Conservation (phyloP, 2,888 invertebrate genomes). For the Drosophila nr. perissopoda region DNA sequence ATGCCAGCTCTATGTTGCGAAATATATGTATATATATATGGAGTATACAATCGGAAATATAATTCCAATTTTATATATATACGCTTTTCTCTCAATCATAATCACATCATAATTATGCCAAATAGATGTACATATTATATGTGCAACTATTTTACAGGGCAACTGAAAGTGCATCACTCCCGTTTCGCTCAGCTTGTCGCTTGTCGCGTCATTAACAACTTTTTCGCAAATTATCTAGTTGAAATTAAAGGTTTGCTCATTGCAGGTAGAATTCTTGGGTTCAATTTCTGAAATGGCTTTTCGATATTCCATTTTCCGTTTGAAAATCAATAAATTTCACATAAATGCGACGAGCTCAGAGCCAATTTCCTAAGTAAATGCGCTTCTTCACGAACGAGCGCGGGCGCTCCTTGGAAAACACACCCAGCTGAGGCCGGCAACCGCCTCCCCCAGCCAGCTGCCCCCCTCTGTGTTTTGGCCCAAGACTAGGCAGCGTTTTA, state of each 20-base stretch:
- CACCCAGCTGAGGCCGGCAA: conserved; percentile 38
- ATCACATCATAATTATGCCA: not conserved
- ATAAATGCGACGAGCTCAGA: conserved; percentile 54
- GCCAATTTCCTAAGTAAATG: conserved; percentile 65
- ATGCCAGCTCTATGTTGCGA: accelerated
- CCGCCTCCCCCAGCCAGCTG: conserved; percentile 3
- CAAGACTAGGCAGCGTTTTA: conserved; percentile 34
- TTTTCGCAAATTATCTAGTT: conserved; percentile 34
- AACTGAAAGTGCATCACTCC: not conserved
- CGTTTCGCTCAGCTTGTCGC: not conserved
- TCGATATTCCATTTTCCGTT: conserved; percentile 58
- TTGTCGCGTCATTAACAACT: conserved; percentile 26
- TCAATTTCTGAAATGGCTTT: conserved; percentile 15
- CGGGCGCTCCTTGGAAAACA: conserved; percentile 67
- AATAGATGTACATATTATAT: not conserved
- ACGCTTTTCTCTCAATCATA: not conserved
- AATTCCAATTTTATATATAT: not conserved
- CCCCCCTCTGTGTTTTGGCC: not conserved
- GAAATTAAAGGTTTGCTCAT: conserved; percentile 57
- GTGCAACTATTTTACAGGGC: not conserved
- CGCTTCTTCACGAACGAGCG: conserved; percentile 66
- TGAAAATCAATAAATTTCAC: conserved; percentile 73
- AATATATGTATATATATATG: no score
- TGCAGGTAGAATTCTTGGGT: conserved; percentile 40
- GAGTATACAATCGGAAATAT: not conserved